phyloP scores from a whole-genome alignment of 2,888 invertebrate genomes.

The Tethea ocularis region DNA sequence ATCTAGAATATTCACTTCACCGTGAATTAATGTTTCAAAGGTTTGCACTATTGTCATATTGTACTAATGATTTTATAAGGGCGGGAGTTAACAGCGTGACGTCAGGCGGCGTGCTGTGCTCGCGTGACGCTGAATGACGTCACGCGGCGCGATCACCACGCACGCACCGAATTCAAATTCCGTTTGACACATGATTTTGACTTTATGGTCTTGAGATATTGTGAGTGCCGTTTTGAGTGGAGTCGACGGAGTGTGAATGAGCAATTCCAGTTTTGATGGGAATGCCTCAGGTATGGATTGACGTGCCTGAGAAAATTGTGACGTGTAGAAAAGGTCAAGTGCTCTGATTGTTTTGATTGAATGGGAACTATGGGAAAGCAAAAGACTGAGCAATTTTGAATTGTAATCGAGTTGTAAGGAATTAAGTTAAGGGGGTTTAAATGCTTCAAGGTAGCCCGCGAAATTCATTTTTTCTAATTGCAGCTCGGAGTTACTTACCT shows the following conservation, averaged over 20 bases:
- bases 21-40: conserved; percentile 67
- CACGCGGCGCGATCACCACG: conserved; percentile 66
- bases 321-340: conserved; percentile 12
- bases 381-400: not conserved
- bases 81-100: conserved; percentile 33
- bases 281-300: conserved; percentile 48
- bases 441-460: too few species aligned
- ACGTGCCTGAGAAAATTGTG: conserved; percentile 44
- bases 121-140: conserved; percentile 60
- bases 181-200: conserved; percentile 65
- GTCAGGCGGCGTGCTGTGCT: conserved; percentile 43
- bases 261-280: conserved; percentile 74
- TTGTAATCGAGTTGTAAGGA: not conserved
- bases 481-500: too few species aligned
- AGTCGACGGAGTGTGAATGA: conserved; percentile 71
- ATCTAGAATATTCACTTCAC: conserved; percentile 65
- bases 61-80: conserved; percentile 48
- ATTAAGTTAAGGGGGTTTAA: too few species aligned
- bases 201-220: conserved; percentile 58
- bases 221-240: conserved; percentile 56
- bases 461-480: too few species aligned
- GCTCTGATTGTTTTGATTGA: not conserved
- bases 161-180: conserved; percentile 52
- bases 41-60: conserved; percentile 54
- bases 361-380: conserved; percentile 3